phyloP scores from a whole-genome alignment of 2,888 invertebrate genomes.

The Lasioglossum vierecki region DNA sequence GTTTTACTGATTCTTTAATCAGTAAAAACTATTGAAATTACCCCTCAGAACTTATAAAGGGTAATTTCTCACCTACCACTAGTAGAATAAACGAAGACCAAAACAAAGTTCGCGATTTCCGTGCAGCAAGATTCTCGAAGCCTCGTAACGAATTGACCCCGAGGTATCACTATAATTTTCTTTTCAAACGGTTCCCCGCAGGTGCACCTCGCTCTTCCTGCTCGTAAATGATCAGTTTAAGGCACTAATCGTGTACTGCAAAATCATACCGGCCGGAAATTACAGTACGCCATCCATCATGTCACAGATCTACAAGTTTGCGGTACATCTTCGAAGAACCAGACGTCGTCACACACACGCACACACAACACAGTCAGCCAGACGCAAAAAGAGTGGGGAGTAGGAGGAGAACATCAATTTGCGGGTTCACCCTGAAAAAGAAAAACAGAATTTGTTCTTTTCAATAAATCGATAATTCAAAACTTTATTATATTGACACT shows the following conservation, averaged over 20 bases:
- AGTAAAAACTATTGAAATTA: neutral
- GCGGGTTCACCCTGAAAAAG: neutral
- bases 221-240: slow-evolving; percentile 21
- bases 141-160: neutral
- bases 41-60: neutral
- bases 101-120: neutral
- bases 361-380: neutral
- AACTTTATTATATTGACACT: slow-evolving; percentile 40
- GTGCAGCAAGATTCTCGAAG: neutral
- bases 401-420: neutral
- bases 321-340: slow-evolving; percentile 31
- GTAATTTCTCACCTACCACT: neutral
- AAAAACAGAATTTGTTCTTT: neutral
- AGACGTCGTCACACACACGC: slow-evolving; percentile 14
- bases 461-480: slow-evolving; percentile 23
- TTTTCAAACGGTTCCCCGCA: slow-evolving; percentile 24
- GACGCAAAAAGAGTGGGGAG: neutral
- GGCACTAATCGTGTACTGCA: slow-evolving; percentile 15
- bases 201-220: slow-evolving; percentile 2
- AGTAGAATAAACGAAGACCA: neutral
- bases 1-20: neutral
- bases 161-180: slow-evolving; percentile 2
- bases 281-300: slow-evolving; percentile 16
- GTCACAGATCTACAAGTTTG: slow-evolving; percentile 24
- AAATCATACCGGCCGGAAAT: slow-evolving; percentile 29